Conservation (phyloP, 2,888 invertebrate genomes). For the Pogonocherus hispidulus region DNA sequence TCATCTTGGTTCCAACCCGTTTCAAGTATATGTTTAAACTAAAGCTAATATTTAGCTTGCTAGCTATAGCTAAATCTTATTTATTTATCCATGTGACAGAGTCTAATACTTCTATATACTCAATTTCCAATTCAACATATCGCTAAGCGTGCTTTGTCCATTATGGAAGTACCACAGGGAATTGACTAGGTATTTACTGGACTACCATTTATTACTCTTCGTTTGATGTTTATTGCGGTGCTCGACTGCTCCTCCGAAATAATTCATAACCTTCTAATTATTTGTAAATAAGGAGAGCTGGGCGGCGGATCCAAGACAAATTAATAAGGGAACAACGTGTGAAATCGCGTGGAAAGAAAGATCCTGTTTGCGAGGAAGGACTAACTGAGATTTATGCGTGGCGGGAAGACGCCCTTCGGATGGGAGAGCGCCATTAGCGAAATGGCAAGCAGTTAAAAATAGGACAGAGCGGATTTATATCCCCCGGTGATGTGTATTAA, state of each 20-base stretch:
- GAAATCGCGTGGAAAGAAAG: constrained; percentile 26
- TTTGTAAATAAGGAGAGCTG: constrained; percentile 51
- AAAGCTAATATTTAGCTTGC: too few relatives aligned
- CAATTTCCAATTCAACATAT: too few relatives aligned
- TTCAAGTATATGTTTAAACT: too few relatives aligned
- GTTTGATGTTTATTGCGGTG: constrained; percentile 57
- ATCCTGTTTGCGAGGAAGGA: neutral
- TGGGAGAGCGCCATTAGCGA: neutral
- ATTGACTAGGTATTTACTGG: too few relatives aligned
- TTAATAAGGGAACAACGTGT: constrained; percentile 40
- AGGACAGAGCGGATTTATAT: neutral
- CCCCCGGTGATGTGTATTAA: neutral
- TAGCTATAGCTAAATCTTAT: too few relatives aligned
- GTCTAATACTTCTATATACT: too few relatives aligned
- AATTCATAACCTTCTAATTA: constrained; percentile 56
- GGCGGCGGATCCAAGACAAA: constrained; percentile 27
- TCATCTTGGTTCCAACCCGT: too few relatives aligned
- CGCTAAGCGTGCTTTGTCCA: too few relatives aligned
- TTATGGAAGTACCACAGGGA: too few relatives aligned
- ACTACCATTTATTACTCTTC: constrained; percentile 30
- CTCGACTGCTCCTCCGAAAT: constrained; percentile 25
- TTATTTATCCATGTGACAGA: too few relatives aligned
- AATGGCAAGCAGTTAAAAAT: neutral
- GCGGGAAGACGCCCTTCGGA: constrained; percentile 1
- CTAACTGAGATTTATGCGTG: neutral